A percentile compares a stretch with the other conserved stretches of the same genome.
These are phyloP conservation scores for Habropoda laboriosa DNA, from an alignment of 1,140 invertebrate genomes.

Conservation along the genomic window DNA sequence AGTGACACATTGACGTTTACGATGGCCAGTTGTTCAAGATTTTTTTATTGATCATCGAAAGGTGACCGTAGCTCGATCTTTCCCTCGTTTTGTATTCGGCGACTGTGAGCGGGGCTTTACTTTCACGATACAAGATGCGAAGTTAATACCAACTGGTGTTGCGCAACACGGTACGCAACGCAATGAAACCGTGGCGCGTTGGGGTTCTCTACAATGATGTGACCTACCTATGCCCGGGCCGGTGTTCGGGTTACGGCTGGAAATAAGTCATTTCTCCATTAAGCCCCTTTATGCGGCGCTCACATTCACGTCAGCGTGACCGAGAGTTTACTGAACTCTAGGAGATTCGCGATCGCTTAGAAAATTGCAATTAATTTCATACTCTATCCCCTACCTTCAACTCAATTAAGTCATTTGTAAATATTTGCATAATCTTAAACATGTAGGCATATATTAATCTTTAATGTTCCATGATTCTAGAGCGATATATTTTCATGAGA, in stretches of 20 bases:
- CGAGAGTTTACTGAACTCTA: slow-evolving; percentile 32
- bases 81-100: neutral
- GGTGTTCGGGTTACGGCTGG: slow-evolving; percentile 48
- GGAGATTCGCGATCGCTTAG: neutral
- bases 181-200: slow-evolving; percentile 45
- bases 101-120: slow-evolving; percentile 30
- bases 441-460: no score
- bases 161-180: slow-evolving; percentile 44
- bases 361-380: neutral
- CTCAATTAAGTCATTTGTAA: neutral
- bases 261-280: slow-evolving; percentile 58
- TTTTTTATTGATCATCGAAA: neutral
- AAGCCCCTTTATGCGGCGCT: slow-evolving; percentile 47
- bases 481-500: neutral
- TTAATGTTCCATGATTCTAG: neutral
- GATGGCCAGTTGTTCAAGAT: neutral
- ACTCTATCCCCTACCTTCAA: no score
- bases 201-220: slow-evolving; percentile 29
- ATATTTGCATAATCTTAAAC: neutral
- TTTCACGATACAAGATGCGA: slow-evolving; percentile 24
- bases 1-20: no score
- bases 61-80: neutral
- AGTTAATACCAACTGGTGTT: slow-evolving; percentile 38
- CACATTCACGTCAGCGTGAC: slow-evolving; percentile 34
- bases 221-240: slow-evolving; percentile 37